Percentiles rank a stretch among this genome's conserved stretches.
Evolutionary conservation across 1,140 invertebrate species (phyloP).

Genomic region (Drosophila asahinai): DNA sequence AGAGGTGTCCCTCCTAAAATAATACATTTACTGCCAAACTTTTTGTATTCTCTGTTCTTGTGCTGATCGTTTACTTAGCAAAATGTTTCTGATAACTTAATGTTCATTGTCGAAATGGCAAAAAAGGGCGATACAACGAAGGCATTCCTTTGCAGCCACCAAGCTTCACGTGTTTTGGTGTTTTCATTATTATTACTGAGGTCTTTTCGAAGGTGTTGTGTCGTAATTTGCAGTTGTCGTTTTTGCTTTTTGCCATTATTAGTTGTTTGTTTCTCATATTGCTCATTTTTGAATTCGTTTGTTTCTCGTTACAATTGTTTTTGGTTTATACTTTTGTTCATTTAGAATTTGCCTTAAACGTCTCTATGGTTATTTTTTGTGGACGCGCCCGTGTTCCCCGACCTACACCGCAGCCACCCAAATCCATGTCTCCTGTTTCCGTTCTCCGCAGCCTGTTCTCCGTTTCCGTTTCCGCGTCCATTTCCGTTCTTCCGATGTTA

Average conservation of each 20-base stretch:
- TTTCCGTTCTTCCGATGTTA: constrained; percentile 3
- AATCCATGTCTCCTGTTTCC: constrained; percentile 10
- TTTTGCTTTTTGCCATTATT: constrained; percentile 83
- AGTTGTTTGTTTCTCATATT: constrained; percentile 78
- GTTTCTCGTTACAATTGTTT: constrained; percentile 76
- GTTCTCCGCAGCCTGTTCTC: constrained; percentile 11
- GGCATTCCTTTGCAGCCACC: constrained; percentile 74
- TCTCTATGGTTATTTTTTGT: constrained; percentile 83
- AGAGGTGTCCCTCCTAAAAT: neutral
- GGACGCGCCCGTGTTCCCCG: constrained; percentile 58
- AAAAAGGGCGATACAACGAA: constrained; percentile 77
- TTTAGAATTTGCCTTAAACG: constrained; percentile 84
- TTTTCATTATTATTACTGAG: constrained; percentile 69
- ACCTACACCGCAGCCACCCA: constrained; percentile 22
- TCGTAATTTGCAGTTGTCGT: constrained; percentile 81
- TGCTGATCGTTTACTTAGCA: neutral
- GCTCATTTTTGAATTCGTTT: constrained; percentile 77
- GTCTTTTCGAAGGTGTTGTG: constrained; percentile 83
- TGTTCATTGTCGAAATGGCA: constrained; percentile 6
- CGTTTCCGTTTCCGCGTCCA: constrained; percentile 1
- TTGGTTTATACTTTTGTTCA: constrained; percentile 82
- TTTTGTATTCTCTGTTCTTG: neutral
- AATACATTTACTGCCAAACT: neutral
- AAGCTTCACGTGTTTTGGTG: constrained; percentile 57
- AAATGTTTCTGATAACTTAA: too few relatives aligned